These are phyloP conservation scores for Pomacea canaliculata DNA, from an alignment of 2,888 invertebrate genomes.

Conservation along the genomic window DNA sequence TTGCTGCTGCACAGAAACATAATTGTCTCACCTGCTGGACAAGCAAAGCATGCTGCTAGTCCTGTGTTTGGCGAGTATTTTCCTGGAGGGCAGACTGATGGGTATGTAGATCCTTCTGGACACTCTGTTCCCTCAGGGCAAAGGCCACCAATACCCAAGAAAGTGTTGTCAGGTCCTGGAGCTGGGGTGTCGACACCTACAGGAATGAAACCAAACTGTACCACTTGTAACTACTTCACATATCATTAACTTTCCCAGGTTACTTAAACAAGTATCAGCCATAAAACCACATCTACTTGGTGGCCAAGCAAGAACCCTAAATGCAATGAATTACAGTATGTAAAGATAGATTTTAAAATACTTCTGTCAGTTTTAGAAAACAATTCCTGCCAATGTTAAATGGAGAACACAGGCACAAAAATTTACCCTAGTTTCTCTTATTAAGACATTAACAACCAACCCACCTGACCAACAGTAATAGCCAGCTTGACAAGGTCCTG, in stretches of 20 bases:
- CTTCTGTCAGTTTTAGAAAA: not conserved
- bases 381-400: not conserved
- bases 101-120: constrained; percentile 53
- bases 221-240: not conserved
- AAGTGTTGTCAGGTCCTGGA: constrained; percentile 45
- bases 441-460: not conserved
- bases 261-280: not conserved
- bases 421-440: no score
- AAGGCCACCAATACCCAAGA: constrained; percentile 58
- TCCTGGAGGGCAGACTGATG: constrained; percentile 50
- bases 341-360: not conserved
- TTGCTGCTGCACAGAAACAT: no score
- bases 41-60: constrained; percentile 49
- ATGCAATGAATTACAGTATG: not conserved
- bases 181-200: constrained; percentile 59
- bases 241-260: not conserved
- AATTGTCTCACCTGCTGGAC: constrained; percentile 52
- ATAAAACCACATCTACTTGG: no score
- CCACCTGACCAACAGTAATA: constrained; percentile 62
- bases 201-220: constrained; percentile 14
- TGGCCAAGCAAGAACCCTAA: not conserved
- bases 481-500: constrained; percentile 57
- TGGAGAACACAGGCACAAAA: not conserved
- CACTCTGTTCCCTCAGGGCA: constrained; percentile 63
- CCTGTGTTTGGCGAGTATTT: constrained; percentile 52